Conservation (phyloP, 2,888 invertebrate genomes). For the Harpalus rubripes region DNA sequence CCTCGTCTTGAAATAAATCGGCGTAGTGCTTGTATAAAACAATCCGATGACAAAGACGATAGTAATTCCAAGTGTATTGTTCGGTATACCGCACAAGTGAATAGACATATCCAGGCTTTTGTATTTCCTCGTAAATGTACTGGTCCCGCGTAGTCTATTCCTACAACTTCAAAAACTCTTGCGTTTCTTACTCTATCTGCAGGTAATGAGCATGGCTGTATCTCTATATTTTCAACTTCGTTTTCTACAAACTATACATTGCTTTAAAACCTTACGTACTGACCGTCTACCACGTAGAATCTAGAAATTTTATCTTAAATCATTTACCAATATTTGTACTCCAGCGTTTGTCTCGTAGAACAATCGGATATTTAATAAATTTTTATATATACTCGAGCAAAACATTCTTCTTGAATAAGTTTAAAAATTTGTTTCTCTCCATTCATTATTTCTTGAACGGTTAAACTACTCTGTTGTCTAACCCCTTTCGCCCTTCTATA, state of each 20-base stretch:
- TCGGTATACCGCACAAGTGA: slow-evolving; percentile 74
- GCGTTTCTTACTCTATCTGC: slow-evolving; percentile 63
- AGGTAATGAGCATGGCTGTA: background rate
- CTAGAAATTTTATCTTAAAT: slow-evolving; percentile 32
- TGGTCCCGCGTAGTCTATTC: slow-evolving; percentile 74
- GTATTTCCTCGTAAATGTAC: slow-evolving; percentile 69
- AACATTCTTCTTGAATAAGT: slow-evolving; percentile 59
- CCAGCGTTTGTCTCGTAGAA: slow-evolving; percentile 69
- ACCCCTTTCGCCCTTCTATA: slow-evolving; percentile 6
- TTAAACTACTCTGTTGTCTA: background rate
- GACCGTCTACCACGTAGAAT: slow-evolving; percentile 69
- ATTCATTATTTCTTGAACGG: slow-evolving; percentile 27
- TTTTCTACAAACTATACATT: slow-evolving; percentile 68
- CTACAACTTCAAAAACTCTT: slow-evolving; percentile 71
- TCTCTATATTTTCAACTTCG: slow-evolving; percentile 1
- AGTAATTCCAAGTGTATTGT: slow-evolving; percentile 74
- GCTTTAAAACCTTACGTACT: slow-evolving; percentile 66
- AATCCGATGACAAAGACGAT: slow-evolving; percentile 69
- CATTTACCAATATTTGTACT: slow-evolving; percentile 66
- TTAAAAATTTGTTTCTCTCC: slow-evolving; percentile 31
- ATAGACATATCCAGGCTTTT: slow-evolving; percentile 72
- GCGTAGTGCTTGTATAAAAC: slow-evolving; percentile 11
- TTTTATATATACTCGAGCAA: slow-evolving; percentile 60
- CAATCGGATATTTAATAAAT: slow-evolving; percentile 68
- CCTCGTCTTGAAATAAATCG: slow-evolving; percentile 14